phyloP scores from a whole-genome alignment of 2,113 vertebrate species.

The Hyaena hyaena region DNA sequence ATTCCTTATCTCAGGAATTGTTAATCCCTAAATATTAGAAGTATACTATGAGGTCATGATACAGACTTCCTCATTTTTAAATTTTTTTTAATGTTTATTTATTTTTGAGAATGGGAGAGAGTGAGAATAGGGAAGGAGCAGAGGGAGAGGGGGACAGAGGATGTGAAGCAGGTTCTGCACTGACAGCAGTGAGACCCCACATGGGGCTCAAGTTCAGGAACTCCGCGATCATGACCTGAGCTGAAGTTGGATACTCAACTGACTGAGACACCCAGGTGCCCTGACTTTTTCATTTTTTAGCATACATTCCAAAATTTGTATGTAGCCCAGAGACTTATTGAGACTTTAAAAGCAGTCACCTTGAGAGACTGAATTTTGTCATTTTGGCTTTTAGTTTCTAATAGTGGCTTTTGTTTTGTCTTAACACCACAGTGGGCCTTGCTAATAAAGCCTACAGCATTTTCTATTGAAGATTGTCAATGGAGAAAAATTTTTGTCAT shows the following conservation, averaged over 20 bases:
- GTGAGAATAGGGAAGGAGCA: too few species aligned
- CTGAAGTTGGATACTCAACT: too few species aligned
- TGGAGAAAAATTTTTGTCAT: neutral
- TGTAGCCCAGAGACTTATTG: neutral
- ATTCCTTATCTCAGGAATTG: neutral
- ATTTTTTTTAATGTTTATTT: too few species aligned
- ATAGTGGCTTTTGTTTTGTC: neutral
- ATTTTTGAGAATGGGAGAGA: too few species aligned
- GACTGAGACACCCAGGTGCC: too few species aligned
- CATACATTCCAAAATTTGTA: neutral
- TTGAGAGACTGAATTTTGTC: neutral
- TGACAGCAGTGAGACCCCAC: too few species aligned
- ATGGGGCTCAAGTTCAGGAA: too few species aligned
- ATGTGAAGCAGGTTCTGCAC: too few species aligned
- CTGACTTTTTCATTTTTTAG: neutral
- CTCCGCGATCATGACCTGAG: too few species aligned
- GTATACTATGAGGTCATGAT: neutral
- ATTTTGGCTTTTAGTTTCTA: constrained; percentile 41
- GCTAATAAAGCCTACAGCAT: neutral
- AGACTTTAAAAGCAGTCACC: neutral
- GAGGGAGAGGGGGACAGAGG: too few species aligned
- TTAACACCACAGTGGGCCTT: neutral
- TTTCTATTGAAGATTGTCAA: neutral
- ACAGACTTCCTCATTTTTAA: neutral
- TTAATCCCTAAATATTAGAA: neutral